Evolutionary conservation across 2,113 vertebrate genomes (phyloP), one percentile per base, ranked within the genome.

Genomic region (Salvelinus sp.): DNA sequence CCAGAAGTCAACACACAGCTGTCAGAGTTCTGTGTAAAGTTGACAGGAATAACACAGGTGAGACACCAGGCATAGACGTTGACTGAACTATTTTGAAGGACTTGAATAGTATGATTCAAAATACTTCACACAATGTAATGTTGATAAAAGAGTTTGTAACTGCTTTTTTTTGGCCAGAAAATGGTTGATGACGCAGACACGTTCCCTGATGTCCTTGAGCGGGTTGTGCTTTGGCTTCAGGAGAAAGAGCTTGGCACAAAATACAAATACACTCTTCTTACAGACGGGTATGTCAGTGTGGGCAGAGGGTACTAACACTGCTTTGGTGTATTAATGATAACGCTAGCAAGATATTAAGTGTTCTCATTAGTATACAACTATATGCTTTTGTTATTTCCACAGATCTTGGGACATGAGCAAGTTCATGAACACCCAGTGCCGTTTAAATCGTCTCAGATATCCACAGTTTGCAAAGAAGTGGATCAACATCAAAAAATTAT

Each of bases 341-440:
- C 3, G 12, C 50, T 16, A 22, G 6, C 2, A 7, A 44, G 38
- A 10, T 22, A 62, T 62, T 22, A 62, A 62, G 4, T n/a, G 6
- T 62, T 13, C 20, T n/a, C 16, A 54, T 54, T 18, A 54, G 50
- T 54, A 44, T 44, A 62, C 6, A 62, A 62, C n/a, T 62, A n/a
- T 20, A n/a, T 62, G 6, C 1, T 50, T 74, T 44, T 44, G 38
- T 44, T 1, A 66, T 1, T 13, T 60, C 13, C 18, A 12, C 77
- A 99, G 98, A 9, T 96, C 97, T 4, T 99, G 97, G 97, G 98
- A 99, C 78, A 99, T 99, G 98, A 96, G 96, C 89, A 98, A 99
- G 83, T 99, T 99, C 88, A 89, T 99, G 79, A 95, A 96, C 83
- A 97, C 94, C 79, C 98, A 99, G 86, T 99, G 98, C 84, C 92